Conservation (phyloP, 2,797 vertebrate genomes). For the Thalassophryne amazonica region DNA sequence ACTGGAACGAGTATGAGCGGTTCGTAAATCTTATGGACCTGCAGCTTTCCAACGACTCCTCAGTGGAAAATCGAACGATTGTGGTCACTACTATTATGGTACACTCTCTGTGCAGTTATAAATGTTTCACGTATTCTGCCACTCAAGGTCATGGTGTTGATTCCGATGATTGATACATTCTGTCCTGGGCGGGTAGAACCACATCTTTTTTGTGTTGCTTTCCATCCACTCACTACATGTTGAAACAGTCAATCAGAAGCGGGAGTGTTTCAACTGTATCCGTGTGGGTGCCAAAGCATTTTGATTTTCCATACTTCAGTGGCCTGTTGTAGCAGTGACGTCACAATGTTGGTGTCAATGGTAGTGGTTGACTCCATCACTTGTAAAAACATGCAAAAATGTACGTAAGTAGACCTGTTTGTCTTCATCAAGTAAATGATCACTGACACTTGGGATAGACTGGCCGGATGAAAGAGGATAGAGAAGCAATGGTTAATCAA, state of each 20-base stretch:
- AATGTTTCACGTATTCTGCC: slow-evolving; percentile 85
- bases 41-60: slow-evolving; percentile 92
- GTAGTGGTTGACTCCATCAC: slow-evolving; percentile 81
- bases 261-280: slow-evolving; percentile 86
- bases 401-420: slow-evolving; percentile 84
- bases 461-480: slow-evolving; percentile 59
- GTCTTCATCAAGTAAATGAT: slow-evolving; percentile 87
- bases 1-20: slow-evolving; percentile 97
- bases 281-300: slow-evolving; percentile 86
- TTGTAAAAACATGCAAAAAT: slow-evolving; percentile 72
- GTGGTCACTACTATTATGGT: slow-evolving; percentile 99
- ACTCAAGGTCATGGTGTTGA: slow-evolving; percentile 87
- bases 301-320: slow-evolving; percentile 84
- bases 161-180: slow-evolving; percentile 81
- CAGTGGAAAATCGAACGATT: slow-evolving; percentile 98
- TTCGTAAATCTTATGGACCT: slow-evolving; percentile 95
- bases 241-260: slow-evolving; percentile 77
- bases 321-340: slow-evolving; percentile 89
- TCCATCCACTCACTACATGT: slow-evolving; percentile 85
- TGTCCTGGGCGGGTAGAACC: slow-evolving; percentile 87
- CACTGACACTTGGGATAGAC: slow-evolving; percentile 78
- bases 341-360: slow-evolving; percentile 86
- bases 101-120: slow-evolving; percentile 87
- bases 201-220: slow-evolving; percentile 85
- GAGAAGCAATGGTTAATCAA: slow-evolving; percentile 58